Evolutionary conservation across 2,888 invertebrate species (phyloP), one percentile per base, ranked within the genome.

Genomic region (Elgonia sp.): DNA sequence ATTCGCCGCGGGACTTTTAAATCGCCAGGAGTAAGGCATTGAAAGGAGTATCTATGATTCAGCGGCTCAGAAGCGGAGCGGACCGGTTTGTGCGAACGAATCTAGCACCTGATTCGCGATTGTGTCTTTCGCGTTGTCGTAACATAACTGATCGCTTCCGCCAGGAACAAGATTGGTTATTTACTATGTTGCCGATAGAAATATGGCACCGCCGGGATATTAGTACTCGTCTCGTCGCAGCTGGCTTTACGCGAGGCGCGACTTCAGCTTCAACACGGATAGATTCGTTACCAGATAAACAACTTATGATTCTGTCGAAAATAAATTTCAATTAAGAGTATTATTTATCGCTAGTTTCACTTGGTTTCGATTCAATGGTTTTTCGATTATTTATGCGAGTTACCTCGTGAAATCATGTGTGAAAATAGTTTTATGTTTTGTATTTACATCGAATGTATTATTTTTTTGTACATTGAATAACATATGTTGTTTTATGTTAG

Each of bases 111-210:
- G 89, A 89, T 89, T 79, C 86, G 89, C 87, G 89, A 89, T 87
- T 86, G 89, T 89, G 89, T 81, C 82, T 89, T 82, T 83, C 85
- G 84, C 84, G 86, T 89, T 86, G 89, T 89, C 89, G 86, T 73
- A 83, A 84, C 77, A 90, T 92, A 92, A 93, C 92, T 92, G 91
- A 93, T 93, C 91, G 91, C 90, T 93, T 93, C 93, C 93, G 93
- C 89, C 81, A 84, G 87, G 75, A 87, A 87, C 87, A 70, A 84
- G 87, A 87, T 87, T 81, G 81, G 87, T 81, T 87, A 87, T 84
- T 88, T 88, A 88, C 88, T 82, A 69, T 82, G 81, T 69, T 77
- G 84, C 84, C 88, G 82, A 88, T 88, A 88, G 88, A 84, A 84
- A 88, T 84, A 84, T 88, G 88, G 84, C 82, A 84, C 70, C 81